Base-by-base conservation (phyloP, 2,888 invertebrate genomes). In the Tetanocera ferruginea region DNA sequence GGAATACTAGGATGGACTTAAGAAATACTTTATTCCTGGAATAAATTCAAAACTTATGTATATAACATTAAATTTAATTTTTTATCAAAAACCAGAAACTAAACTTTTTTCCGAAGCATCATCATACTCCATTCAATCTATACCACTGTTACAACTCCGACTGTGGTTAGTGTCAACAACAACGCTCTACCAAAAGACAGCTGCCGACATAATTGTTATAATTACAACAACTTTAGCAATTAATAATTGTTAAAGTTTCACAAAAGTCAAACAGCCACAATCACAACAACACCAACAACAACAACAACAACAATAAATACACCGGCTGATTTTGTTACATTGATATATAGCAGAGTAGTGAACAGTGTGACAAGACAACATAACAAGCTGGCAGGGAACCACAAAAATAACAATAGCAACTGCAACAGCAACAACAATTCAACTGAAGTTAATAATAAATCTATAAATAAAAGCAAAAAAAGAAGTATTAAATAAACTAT, bases 221-320 rank as follows among this genome's bases (percentile, higher is more conserved):
- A 80, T 80, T 77, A 80, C 77, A 79, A 43, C 55, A 64, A 64
- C 31, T 49, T 69, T 78, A 72, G 78, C 78, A 73, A 76, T 67
- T 73, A 78, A 70, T 78, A 76, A 79, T 79, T 76, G 76, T 23
- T 49, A 69, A 69, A 69, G 69, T 69, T 69, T 69, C 28, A 34
- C 49, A 17, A 69, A 69, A 69, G 69, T 28, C 51, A 51, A 25
- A 69, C 51, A 69, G 55, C 19, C 64, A 55, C 72, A 23, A 55
- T 55, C 6, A 28, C 69, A 69, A 69, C 37, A 66, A 17, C 11
- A 60, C 5, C 14, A 60, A 6, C 60, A 25, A 25, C 60, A 60
- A 25, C 60, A 28, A 25, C 60, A 14, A 60, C 8, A 28, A 37
- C 34, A 17, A 23, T 64, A 28, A 8, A 64, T 11, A 43, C 43